phyloP scores from a whole-genome alignment of 2,888 invertebrate species.

The Oxytorus armatus region DNA sequence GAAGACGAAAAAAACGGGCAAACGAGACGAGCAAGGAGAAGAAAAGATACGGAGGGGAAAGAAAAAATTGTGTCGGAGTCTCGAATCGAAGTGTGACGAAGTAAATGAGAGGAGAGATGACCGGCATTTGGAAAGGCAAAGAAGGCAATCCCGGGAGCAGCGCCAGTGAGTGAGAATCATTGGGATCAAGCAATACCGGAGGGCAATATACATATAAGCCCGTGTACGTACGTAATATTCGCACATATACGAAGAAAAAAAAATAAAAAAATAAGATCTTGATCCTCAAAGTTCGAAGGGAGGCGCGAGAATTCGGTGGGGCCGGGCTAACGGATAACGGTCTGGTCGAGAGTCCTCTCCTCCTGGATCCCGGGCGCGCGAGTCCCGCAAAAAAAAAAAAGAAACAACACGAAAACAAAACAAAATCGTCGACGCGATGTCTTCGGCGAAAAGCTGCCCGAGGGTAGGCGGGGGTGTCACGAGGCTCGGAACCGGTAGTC shows the following conservation, averaged over 20 bases:
- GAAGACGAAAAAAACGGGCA: slow-evolving; percentile 1
- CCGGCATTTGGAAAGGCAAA: slow-evolving; percentile 49
- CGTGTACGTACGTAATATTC: not conserved
- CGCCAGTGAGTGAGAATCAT: slow-evolving; percentile 61
- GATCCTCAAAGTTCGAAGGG: slow-evolving; percentile 49
- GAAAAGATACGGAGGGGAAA: not conserved
- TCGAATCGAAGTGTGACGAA: slow-evolving; percentile 35
- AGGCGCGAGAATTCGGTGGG: slow-evolving; percentile 49
- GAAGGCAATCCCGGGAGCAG: slow-evolving; percentile 59
- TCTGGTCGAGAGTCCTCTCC: slow-evolving; percentile 41
- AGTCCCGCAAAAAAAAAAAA: not conserved
- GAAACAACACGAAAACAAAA: too few relatives aligned
- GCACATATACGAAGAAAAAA: not conserved
- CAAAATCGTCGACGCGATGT: slow-evolving; percentile 58
- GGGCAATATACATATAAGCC: slow-evolving; percentile 18
- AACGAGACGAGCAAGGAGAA: too few relatives aligned
- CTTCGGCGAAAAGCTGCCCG: slow-evolving; percentile 67
- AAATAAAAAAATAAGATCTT: slow-evolving; percentile 13
- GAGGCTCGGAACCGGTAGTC: slow-evolving; percentile 55
- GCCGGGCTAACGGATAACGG: slow-evolving; percentile 56
- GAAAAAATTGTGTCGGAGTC: slow-evolving; percentile 18
- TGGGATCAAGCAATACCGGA: slow-evolving; percentile 18
- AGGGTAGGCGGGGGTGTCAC: slow-evolving; percentile 62
- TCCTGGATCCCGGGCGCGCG: slow-evolving; percentile 19
- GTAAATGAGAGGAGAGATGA: slow-evolving; percentile 44